Conservation (phyloP, 1,140 invertebrate species). For the Ganaspis sp. region DNA sequence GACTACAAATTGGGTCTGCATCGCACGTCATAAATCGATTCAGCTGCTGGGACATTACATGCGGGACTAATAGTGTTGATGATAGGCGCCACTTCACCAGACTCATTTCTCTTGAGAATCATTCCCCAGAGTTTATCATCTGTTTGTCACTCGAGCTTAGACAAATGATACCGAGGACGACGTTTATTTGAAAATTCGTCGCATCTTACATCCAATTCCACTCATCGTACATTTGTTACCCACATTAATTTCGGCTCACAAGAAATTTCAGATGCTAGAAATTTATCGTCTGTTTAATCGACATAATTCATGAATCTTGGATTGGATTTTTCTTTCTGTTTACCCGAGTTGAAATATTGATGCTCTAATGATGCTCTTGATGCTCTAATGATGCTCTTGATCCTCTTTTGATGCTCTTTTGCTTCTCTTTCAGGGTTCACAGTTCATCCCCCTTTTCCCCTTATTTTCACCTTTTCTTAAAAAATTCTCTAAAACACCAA, state of each 20-base stretch:
- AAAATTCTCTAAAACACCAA: too few relatives aligned
- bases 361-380: too few relatives aligned
- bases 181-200: neutral
- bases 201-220: neutral
- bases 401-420: too few relatives aligned
- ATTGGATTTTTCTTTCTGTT: too few relatives aligned
- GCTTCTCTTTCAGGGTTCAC: too few relatives aligned
- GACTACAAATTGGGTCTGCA: slow-evolving; percentile 54
- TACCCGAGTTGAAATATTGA: too few relatives aligned
- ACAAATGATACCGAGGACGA: neutral
- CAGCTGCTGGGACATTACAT: slow-evolving; percentile 1
- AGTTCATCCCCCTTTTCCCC: too few relatives aligned
- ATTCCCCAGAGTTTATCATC: slow-evolving; percentile 36
- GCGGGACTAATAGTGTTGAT: too few relatives aligned
- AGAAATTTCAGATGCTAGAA: neutral
- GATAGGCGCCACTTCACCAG: neutral
- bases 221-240: neutral
- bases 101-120: slow-evolving; percentile 14
- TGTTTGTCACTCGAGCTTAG: neutral
- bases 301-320: too few relatives aligned
- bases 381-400: too few relatives aligned
- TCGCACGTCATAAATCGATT: slow-evolving; percentile 57
- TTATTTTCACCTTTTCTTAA: too few relatives aligned
- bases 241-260: neutral
- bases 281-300: too few relatives aligned